Conservation (phyloP, 2,888 invertebrate species). For the Andrena minutula region DNA sequence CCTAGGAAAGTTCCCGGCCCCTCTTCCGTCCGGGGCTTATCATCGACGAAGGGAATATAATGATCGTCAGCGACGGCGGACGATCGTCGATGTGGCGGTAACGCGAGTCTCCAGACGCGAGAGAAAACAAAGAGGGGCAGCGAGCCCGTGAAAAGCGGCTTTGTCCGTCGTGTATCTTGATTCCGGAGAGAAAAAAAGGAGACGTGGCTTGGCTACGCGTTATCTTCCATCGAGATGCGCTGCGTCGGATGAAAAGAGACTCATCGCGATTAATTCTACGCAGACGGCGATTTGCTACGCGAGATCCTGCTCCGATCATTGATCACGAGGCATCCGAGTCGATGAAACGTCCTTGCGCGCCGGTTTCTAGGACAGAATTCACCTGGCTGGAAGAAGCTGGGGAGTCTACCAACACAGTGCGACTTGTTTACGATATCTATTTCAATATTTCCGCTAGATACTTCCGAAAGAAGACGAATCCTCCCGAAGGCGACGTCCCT, state of each 20-base stretch:
- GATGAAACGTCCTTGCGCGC: slow-evolving; percentile 8
- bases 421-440: too few species aligned
- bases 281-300: slow-evolving; percentile 5
- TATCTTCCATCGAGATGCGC: slow-evolving; percentile 53
- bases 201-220: slow-evolving; percentile 23
- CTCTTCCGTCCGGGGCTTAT: slow-evolving; percentile 19
- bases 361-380: background rate
- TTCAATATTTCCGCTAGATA: too few species aligned
- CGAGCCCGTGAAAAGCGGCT: slow-evolving; percentile 48
- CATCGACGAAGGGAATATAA: slow-evolving; percentile 49
- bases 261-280: slow-evolving; percentile 65
- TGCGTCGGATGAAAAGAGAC: slow-evolving; percentile 43
- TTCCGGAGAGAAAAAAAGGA: slow-evolving; percentile 15
- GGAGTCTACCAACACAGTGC: background rate
- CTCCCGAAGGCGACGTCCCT: slow-evolving; percentile 6
- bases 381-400: background rate
- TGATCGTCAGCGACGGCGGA: slow-evolving; percentile 47
- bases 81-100: slow-evolving; percentile 33
- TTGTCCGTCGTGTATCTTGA: slow-evolving; percentile 52
- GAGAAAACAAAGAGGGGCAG: slow-evolving; percentile 2
- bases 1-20: slow-evolving; percentile 62
- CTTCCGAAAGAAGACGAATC: background rate
- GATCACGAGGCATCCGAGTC: slow-evolving; percentile 6
- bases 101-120: slow-evolving; percentile 35
- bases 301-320: slow-evolving; percentile 23